These are phyloP conservation scores for Otolemur garnettii DNA, from an alignment of 2,113 vertebrate genomes.

Conservation along the genomic window DNA sequence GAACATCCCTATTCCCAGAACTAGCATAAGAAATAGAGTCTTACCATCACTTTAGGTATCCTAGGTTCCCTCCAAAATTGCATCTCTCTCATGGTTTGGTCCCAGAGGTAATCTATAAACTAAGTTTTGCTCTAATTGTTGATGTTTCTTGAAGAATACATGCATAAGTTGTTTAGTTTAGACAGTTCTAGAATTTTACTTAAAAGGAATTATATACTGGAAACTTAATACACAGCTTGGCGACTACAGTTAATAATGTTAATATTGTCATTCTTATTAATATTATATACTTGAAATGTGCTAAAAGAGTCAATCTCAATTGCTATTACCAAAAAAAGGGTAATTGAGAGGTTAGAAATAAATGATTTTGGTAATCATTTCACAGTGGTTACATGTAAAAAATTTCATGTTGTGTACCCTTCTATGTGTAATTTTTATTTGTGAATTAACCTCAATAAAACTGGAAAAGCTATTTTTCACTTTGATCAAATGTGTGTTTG, in stretches of 20 bases:
- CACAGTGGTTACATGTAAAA: neutral
- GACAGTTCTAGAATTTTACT: neutral
- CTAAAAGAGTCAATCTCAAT: neutral
- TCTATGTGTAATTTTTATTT: neutral
- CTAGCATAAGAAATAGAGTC: neutral
- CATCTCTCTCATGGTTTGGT: neutral
- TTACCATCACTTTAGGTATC: neutral
- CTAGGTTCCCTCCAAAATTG: neutral
- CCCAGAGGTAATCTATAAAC: neutral
- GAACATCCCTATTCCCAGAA: neutral
- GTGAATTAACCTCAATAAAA: neutral
- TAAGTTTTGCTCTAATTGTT: neutral
- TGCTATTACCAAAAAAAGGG: neutral
- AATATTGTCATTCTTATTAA: neutral
- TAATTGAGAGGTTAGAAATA: too few relatives aligned
- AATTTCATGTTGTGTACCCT: neutral
- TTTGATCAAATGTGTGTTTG: neutral
- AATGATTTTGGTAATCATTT: neutral
- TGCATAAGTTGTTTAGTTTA: neutral
- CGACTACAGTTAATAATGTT: neutral
- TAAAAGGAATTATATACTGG: neutral
- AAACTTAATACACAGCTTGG: neutral
- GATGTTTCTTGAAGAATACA: neutral
- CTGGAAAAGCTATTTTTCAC: neutral
- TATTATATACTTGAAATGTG: neutral